Conservation (phyloP, 2,888 invertebrate genomes). For the Tachystola acroxantha region DNA sequence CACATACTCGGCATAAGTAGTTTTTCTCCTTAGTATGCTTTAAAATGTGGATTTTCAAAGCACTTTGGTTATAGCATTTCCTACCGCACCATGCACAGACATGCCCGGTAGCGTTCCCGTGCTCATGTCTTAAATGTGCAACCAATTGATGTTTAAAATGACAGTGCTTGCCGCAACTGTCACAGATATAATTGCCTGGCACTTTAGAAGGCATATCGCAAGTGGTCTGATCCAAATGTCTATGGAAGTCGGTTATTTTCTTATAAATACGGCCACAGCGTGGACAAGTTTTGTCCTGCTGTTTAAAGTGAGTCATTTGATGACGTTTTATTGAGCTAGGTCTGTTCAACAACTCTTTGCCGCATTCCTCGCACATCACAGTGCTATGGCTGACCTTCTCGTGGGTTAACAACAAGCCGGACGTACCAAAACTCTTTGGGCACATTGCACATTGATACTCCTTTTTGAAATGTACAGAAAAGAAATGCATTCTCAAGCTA, state of each 20-base stretch:
- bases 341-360: conserved; percentile 6
- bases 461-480: conserved; percentile 11
- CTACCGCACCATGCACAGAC: conserved; percentile 9
- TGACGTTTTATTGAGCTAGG: conserved; percentile 10
- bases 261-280: conserved; percentile 9
- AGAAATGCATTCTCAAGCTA: conserved; percentile 9
- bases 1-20: conserved; percentile 7
- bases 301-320: neutral
- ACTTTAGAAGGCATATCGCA: conserved; percentile 5
- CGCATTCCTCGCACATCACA: conserved; percentile 5
- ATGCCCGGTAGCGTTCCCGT: conserved; percentile 3
- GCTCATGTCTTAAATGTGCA: conserved; percentile 7
- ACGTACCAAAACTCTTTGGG: conserved; percentile 10
- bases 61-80: conserved; percentile 8
- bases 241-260: conserved; percentile 5
- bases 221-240: conserved; percentile 6
- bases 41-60: conserved; percentile 7
- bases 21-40: conserved; percentile 11
- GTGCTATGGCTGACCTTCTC: conserved; percentile 5
- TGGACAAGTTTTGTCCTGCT: conserved; percentile 1
- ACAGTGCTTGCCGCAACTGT: conserved; percentile 4
- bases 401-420: conserved; percentile 8
- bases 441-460: conserved; percentile 7
- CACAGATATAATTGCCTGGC: conserved; percentile 5
- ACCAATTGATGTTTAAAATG: conserved; percentile 9